Evolutionary conservation across 2,113 vertebrate genomes (phyloP).

Genomic region (Mobula birostris): DNA sequence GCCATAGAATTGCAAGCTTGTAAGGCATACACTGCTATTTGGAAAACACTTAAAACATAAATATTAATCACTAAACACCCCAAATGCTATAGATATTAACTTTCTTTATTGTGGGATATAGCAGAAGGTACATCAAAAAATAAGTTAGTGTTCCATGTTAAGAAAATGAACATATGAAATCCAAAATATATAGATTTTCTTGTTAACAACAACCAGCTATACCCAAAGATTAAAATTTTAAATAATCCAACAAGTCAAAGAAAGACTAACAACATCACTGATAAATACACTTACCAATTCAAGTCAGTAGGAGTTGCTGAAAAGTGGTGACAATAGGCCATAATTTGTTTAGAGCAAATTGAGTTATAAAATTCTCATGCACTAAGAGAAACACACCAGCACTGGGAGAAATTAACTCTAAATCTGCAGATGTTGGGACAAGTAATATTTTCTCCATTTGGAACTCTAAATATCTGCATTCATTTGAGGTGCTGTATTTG

Average conservation of each 20-base stretch:
- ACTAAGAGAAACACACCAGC: neutral
- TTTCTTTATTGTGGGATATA: constrained; percentile 39
- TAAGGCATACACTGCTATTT: neutral
- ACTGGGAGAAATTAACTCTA: neutral
- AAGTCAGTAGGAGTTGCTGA: constrained; percentile 12
- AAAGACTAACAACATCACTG: neutral
- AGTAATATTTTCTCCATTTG: neutral
- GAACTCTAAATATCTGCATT: neutral
- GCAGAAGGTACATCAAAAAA: constrained; percentile 41
- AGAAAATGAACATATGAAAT: constrained; percentile 17
- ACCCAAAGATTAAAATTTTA: neutral
- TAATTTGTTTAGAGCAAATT: neutral
- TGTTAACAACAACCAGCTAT: neutral
- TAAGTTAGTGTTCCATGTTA: constrained; percentile 39
- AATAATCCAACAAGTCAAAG: neutral
- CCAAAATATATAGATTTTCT: neutral
- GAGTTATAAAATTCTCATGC: neutral
- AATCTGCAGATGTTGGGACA: neutral
- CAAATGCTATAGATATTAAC: neutral
- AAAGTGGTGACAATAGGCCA: neutral
- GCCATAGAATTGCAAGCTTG: neutral
- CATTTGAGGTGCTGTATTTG: neutral
- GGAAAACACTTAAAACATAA: neutral
- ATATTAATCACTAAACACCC: neutral
- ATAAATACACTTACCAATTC: constrained; percentile 15